These are phyloP conservation scores for Nasonia vitripennis DNA, from an alignment of 1,140 invertebrate genomes.

Conservation along the genomic window DNA sequence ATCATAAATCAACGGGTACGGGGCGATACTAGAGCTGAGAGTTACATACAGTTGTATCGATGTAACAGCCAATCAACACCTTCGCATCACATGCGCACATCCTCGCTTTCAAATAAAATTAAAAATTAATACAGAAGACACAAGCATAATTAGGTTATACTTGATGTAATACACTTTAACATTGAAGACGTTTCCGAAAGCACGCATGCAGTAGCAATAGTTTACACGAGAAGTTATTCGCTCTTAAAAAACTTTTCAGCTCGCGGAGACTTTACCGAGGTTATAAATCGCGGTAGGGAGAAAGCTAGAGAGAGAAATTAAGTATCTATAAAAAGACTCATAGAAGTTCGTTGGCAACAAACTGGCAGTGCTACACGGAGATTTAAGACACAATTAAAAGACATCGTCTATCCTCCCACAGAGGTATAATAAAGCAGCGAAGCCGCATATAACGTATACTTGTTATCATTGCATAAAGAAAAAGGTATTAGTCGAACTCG, in stretches of 20 bases:
- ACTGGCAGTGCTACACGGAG: conserved; percentile 33
- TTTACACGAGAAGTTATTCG: conserved; percentile 11
- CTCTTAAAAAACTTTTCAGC: conserved; percentile 31
- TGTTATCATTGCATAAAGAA: no score
- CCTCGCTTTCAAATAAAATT: no score
- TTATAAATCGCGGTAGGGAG: conserved; percentile 20
- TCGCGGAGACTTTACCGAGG: background rate
- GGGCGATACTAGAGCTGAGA: no score
- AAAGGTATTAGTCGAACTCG: no score
- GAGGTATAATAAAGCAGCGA: no score
- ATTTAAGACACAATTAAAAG: conserved; percentile 46
- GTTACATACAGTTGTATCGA: no score
- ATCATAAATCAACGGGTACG: no score
- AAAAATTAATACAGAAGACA: background rate
- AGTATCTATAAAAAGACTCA: conserved; percentile 50
- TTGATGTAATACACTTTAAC: background rate
- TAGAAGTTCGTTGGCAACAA: conserved; percentile 45
- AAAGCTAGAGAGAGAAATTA: conserved; percentile 37
- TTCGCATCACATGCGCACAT: no score
- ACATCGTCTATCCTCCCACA: background rate
- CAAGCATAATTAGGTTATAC: background rate
- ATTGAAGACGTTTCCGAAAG: conserved; percentile 3
- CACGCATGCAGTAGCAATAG: background rate
- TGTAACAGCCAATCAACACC: no score
- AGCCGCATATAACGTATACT: no score